Evolutionary conservation across 2,888 invertebrate species (phyloP), one percentile per base, ranked within the genome.

Genomic region (Aricia artaxerxes): DNA sequence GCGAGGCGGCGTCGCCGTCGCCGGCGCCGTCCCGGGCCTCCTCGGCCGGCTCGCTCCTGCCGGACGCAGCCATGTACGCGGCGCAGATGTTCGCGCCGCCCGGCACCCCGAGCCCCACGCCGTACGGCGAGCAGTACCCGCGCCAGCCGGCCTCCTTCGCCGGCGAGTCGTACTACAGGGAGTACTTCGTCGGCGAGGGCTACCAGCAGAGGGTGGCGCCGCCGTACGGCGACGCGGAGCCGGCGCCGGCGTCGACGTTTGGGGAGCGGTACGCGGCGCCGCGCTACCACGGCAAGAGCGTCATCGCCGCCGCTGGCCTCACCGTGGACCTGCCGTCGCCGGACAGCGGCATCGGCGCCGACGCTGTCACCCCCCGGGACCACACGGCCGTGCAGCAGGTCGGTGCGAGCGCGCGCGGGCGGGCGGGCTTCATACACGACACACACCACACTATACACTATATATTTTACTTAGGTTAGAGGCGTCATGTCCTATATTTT

Each of bases 271-370:
- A 97, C 87, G 96, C 96, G 75, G 95, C 96, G 61, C 96, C 96
- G 86, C 95, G 96, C 83, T 97, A 97, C 91, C 97, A 97, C 87
- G 96, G 96, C 88, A 95, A 97, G 94, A 95, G 96, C 87, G 95
- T 96, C 88, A 95, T 97, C 87, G 96, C 96, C 78, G 96, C 96
- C 80, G 97, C 97, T 83, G 98, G 97, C 73, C 96, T 98, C 84
- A 98, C 98, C 78, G 98, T 98, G 88, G 99, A 99, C 94, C 96
- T 99, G 88, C 98, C 99, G 49, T 98, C 98, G 85, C 98, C 98
- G 49, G 99, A 99, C 95, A 98, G 98, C 88, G 99, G 99, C 83
- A 99, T 99, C 88, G 99, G 99, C 83, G 97, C 98, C 64, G 98
- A 98, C 88, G 97, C 98, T 85, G 98, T 98, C 90, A 98, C 98